Conservation (phyloP, 1,140 invertebrate genomes). For the Matsumurasca onukii region DNA sequence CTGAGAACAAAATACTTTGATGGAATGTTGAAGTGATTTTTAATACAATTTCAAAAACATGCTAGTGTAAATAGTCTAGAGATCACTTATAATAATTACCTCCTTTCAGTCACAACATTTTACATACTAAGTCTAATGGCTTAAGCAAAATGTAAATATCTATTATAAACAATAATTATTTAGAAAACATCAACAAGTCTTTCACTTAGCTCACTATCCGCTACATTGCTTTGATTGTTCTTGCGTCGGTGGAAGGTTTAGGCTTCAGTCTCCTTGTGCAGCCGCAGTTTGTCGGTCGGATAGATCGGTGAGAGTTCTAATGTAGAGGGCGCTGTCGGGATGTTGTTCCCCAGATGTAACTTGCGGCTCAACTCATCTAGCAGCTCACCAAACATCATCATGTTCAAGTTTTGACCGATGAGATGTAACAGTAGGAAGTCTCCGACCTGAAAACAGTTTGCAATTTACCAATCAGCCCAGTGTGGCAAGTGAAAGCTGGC, state of each 20-base stretch:
- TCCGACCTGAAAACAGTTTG: conserved; percentile 74
- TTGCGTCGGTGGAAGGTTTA: neutral
- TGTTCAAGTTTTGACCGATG: conserved; percentile 81
- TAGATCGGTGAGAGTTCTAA: conserved; percentile 83
- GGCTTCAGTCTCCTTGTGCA: conserved; percentile 77
- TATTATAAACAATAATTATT: too few relatives aligned
- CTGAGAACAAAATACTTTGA: too few relatives aligned
- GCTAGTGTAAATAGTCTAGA: neutral
- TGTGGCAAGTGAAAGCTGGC: too few relatives aligned
- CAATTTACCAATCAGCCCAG: too few relatives aligned
- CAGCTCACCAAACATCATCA: conserved; percentile 75
- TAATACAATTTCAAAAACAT: too few relatives aligned
- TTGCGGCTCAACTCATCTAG: conserved; percentile 62
- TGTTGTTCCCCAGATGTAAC: conserved; percentile 66
- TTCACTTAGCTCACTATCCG: neutral
- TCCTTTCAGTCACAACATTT: neutral
- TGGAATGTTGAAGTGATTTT: too few relatives aligned
- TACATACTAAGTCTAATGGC: neutral
- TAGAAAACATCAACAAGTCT: too few relatives aligned
- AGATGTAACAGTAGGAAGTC: conserved; percentile 82
- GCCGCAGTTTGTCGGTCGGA: conserved; percentile 64
- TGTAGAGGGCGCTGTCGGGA: conserved; percentile 78
- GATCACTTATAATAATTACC: neutral
- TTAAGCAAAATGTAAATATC: too few relatives aligned
- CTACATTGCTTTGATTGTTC: neutral